Evolutionary conservation across 2,113 vertebrate species (phyloP), one percentile per base, ranked within the genome.

Genomic region (Lepisosteus osseus): DNA sequence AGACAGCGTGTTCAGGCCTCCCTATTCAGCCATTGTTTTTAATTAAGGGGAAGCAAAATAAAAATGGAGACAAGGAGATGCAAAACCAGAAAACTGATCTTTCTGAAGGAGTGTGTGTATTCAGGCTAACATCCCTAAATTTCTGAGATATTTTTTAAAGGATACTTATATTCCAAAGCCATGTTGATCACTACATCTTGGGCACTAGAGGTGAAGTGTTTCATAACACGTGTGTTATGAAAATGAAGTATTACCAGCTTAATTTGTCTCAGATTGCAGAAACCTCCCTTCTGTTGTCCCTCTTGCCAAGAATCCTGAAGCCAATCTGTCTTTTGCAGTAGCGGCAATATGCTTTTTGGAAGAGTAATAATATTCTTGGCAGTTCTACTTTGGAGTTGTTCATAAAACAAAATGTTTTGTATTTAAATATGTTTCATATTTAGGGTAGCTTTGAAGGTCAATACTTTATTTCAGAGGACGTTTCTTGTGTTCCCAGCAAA

Each of bases 321-420:
- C 77, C 76, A 71, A 67, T 71, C 77, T 73, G 43, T 73, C 57
- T 79, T 81, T 55, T 71, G 59, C n/a, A 8, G 71, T 69, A 66
- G 65, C 65, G 62, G 66, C 76, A 61, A 65, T 51, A 68, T 67
- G 76, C 63, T 74, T 70, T 82, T 82, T 78, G 74, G 70, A 81
- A 72, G 75, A 69, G 65, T 71, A 72, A 61, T 79, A 75, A 77
- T 76, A 62, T 62, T 65, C 76, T 85, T 87, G 82, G 76, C 76
- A 17, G 54, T 61, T 66, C 3, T 43, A 47, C 43, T 74, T 29
- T 82, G 76, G 4, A 4, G 3, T 55, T 15, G 57, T 54, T 72
- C 55, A 77, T 68, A 45, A 73, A 77, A 9, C 47, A 51, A 43
- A 72, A 56, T 61, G 65, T 79, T 76, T 78, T 77, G 17, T 61